A percentile compares a stretch with the other conserved stretches of the same genome.
phyloP scores from a whole-genome alignment of 2,797 vertebrate genomes.

The Anisognathus igniventris region DNA sequence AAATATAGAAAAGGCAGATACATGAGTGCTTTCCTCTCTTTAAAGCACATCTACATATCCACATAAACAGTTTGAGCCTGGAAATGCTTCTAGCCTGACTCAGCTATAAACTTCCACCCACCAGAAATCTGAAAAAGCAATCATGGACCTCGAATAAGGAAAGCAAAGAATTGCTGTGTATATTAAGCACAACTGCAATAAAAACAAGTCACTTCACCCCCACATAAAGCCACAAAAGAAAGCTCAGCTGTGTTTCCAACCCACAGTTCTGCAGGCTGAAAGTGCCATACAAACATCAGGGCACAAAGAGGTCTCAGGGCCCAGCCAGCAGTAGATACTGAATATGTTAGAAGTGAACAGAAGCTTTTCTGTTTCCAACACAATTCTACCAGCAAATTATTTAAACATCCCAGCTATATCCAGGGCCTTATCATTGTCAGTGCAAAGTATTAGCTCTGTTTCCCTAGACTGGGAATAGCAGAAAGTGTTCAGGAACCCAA shows the following conservation, averaged over 20 bases:
- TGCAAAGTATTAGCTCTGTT: not conserved
- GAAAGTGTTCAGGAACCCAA: not conserved
- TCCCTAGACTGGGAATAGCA: not conserved
- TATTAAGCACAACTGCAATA: not conserved
- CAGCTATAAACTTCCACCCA: conserved; percentile 17
- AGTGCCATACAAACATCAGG: not conserved
- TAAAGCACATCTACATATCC: not conserved
- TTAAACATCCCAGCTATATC: not conserved
- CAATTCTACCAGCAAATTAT: not conserved
- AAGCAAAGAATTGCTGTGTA: not conserved
- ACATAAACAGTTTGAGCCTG: not conserved
- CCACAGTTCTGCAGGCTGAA: not conserved
- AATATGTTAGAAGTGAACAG: not conserved
- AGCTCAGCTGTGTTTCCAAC: not conserved
- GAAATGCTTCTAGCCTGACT: conserved; percentile 29
- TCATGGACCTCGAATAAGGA: not conserved
- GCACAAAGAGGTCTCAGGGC: not conserved
- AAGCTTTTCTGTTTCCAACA: not conserved
- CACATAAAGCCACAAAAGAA: not conserved
- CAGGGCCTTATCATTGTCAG: not conserved
- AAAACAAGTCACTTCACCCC: not conserved
- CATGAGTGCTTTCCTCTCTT: not conserved
- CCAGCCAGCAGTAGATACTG: not conserved
- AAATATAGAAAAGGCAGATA: conserved; percentile 30
- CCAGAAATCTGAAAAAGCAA: conserved; percentile 9